Evolutionary conservation across 2,888 invertebrate genomes (phyloP).

Genomic region (Drosophila kambysellisi): DNA sequence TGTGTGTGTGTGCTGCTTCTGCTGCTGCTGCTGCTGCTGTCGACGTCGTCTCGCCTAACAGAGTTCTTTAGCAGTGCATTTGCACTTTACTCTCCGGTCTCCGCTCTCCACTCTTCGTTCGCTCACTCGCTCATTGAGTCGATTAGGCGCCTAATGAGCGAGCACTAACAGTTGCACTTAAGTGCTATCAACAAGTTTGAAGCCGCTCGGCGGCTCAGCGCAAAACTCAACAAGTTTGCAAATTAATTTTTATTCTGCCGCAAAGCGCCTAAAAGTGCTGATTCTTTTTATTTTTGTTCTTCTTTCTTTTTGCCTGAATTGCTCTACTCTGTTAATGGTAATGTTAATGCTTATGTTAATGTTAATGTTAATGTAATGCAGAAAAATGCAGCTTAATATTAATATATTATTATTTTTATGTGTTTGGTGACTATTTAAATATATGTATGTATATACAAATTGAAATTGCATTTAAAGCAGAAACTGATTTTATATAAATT

Average conservation of each 20-base stretch:
- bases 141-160: conserved; percentile 72
- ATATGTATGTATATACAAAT: neutral
- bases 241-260: conserved; percentile 14
- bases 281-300: neutral
- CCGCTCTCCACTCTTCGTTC: conserved; percentile 7
- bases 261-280: conserved; percentile 9
- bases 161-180: conserved; percentile 61
- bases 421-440: too few relatives aligned
- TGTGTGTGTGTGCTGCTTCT: neutral
- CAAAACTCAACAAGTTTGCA: conserved; percentile 40
- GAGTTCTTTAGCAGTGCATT: conserved; percentile 13
- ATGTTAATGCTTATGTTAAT: too few relatives aligned
- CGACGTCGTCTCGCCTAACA: neutral
- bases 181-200: conserved; percentile 44
- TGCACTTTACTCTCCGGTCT: conserved; percentile 2
- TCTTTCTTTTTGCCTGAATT: neutral
- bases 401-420: neutral
- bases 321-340: conserved; percentile 11
- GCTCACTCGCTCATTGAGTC: conserved; percentile 41
- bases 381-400: neutral
- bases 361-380: neutral
- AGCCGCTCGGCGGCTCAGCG: conserved; percentile 10
- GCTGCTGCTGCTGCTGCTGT: conserved; percentile 10
- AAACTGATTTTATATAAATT: neutral
- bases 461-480: neutral